Evolutionary conservation across 2,797 vertebrate genomes (phyloP), one percentile per base, ranked within the genome.

Genomic region (Micromesistius poutassou): DNA sequence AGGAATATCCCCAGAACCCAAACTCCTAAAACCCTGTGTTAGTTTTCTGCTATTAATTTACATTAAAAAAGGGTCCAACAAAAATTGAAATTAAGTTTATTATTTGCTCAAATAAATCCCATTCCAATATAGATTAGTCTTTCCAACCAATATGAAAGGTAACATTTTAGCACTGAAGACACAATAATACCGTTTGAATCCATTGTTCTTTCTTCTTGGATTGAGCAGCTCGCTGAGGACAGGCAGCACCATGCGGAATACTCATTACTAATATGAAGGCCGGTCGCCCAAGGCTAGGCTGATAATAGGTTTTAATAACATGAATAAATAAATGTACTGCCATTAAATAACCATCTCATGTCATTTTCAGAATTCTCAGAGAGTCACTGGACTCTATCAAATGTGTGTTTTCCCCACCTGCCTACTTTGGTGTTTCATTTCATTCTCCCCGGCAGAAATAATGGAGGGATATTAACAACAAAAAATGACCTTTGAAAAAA

Each of bases 401-500:
- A 55, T 22, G 19, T 55, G 19, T 19, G 46, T 55, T 55, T 55
- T 55, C 19, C 46, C 46, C 55, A 25, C n/a, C 55, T 62, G n/a
- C 55, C 55, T 8, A 68, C 25, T 28, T 13, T 2, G n/a, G 19
- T 62, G 55, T 28, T 68, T 68, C 28, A 68, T 30, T 62, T 68
- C 2, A 25, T 66, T 66, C 50, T 62, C 50, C 50, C 50, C 22
- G 1, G 50, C 62, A 68, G n/a, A 28, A 68, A 12, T 68, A 68
- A 68, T 68, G 62, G 25, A 68, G 25, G 55, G 22, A 25, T 62
- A 62, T 62, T 25, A 6, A 62, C 9, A 62, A 62, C 22, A 62
- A 62, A 62, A 22, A 62, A 62, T 62, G n/a, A 62, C 55, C 55
- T 62, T 62, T 25, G 55, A 62, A 62, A 50, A 50, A 50, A 62